Percentiles rank a stretch among this genome's conserved stretches.
Conservation (phyloP, 1,140 invertebrate species). For the Neuroterus valhalla region DNA sequence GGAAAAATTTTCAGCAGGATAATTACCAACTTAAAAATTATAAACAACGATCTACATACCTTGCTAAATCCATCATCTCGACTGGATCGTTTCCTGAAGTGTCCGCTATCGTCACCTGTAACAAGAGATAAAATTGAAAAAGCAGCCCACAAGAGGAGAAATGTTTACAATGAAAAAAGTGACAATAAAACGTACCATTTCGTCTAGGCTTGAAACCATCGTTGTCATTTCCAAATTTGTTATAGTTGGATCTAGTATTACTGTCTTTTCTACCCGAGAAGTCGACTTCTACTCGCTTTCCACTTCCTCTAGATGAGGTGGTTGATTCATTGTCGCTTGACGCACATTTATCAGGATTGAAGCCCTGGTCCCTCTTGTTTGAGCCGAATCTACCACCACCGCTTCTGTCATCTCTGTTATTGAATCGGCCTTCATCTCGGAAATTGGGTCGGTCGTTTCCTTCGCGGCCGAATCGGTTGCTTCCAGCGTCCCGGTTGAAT, state of each 20-base stretch:
- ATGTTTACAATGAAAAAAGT: background rate
- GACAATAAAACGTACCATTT: constrained; percentile 15
- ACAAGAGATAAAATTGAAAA: background rate
- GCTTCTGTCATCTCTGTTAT: constrained; percentile 34
- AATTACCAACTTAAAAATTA: background rate
- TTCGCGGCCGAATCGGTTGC: constrained; percentile 39
- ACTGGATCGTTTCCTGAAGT: background rate
- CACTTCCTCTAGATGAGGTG: constrained; percentile 55
- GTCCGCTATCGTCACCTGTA: background rate
- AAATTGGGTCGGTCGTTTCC: constrained; percentile 35
- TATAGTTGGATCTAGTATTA: constrained; percentile 18
- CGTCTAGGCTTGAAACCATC: constrained; percentile 12
- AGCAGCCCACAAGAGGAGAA: background rate
- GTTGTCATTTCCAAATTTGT: constrained; percentile 15
- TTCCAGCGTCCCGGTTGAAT: constrained; percentile 49
- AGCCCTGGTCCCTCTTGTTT: background rate
- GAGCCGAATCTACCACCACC: background rate
- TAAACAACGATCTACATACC: background rate
- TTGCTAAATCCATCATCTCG: background rate
- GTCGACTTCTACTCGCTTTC: constrained; percentile 45
- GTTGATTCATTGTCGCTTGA: constrained; percentile 62
- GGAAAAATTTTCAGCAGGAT: no score
- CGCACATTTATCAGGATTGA: background rate
- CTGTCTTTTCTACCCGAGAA: constrained; percentile 8
- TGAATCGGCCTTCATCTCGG: constrained; percentile 37